Conservation (phyloP, 2,888 invertebrate genomes). For the Xanthorhoe designata region DNA sequence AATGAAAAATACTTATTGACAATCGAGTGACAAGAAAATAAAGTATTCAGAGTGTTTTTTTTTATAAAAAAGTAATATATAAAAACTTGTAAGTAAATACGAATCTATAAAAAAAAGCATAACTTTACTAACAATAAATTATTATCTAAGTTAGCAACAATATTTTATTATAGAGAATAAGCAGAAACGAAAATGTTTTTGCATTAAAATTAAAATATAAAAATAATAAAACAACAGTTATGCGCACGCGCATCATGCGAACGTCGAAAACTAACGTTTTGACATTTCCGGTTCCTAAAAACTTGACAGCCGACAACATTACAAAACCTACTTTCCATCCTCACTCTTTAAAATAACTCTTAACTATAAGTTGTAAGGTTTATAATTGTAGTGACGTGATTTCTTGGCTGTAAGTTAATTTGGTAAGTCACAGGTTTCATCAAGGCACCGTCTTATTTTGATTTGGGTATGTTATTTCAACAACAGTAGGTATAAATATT, state of each 20-base stretch:
- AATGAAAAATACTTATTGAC: too few relatives aligned
- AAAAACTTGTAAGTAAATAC: too few relatives aligned
- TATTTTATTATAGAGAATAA: too few relatives aligned
- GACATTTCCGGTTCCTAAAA: constrained; percentile 75
- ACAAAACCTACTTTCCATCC: constrained; percentile 12
- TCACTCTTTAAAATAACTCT: constrained; percentile 16
- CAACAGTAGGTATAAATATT: constrained; percentile 52
- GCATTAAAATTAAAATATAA: constrained; percentile 37
- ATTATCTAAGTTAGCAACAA: too few relatives aligned
- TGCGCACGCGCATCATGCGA: constrained; percentile 64
- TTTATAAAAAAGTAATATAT: too few relatives aligned
- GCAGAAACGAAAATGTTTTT: constrained; percentile 14
- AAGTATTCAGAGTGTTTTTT: too few relatives aligned
- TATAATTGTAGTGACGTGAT: constrained; percentile 29
- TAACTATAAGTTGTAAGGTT: constrained; percentile 37
- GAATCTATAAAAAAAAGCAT: too few relatives aligned
- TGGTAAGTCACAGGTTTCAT: constrained; percentile 53
- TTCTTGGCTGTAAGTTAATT: constrained; percentile 25
- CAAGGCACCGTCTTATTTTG: constrained; percentile 65
- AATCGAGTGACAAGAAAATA: too few relatives aligned
- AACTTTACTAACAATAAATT: too few relatives aligned
- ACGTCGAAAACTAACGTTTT: constrained; percentile 69
- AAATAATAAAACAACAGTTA: constrained; percentile 50
- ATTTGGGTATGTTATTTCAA: constrained; percentile 67
- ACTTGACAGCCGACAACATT: constrained; percentile 59